Evolutionary conservation across 2,113 vertebrate genomes (phyloP).

Genomic region (Picathartes gymnocephalus): DNA sequence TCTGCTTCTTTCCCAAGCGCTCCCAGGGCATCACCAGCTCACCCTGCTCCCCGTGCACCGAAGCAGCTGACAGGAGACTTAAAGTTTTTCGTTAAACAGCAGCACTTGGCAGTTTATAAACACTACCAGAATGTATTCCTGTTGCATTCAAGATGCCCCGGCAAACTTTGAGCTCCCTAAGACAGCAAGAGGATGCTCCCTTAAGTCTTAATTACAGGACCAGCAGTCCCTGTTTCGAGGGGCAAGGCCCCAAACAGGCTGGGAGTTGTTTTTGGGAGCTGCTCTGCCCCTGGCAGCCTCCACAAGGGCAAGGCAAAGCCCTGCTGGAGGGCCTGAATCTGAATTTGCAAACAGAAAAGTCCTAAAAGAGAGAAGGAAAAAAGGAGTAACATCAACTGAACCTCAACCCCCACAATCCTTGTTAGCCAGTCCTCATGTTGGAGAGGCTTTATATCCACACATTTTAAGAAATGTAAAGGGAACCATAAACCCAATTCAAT

Average conservation of each 20-base stretch:
- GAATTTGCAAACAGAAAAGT: constrained; percentile 33
- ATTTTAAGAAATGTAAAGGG: constrained; percentile 70
- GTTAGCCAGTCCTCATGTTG: constrained; percentile 52
- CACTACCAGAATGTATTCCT: neutral
- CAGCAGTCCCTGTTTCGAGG: neutral
- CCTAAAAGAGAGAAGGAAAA: constrained; percentile 13
- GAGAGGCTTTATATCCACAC: constrained; percentile 64
- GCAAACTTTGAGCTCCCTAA: neutral
- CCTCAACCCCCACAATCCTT: neutral
- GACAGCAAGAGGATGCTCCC: constrained; percentile 10
- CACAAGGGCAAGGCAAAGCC: neutral
- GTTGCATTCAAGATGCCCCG: neutral
- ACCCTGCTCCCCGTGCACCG: neutral
- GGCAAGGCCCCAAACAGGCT: constrained; percentile 7
- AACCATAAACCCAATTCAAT: constrained; percentile 74
- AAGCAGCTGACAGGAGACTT: neutral
- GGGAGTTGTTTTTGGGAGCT: neutral
- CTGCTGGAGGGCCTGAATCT: neutral
- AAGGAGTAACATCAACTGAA: neutral
- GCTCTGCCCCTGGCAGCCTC: neutral
- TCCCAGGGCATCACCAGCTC: neutral
- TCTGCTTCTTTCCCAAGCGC: neutral
- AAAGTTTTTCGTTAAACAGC: neutral
- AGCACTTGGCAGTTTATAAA: neutral
- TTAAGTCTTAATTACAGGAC: constrained; percentile 61